These are phyloP conservation scores for Leptinotarsa defecta DNA, from an alignment of 1,140 invertebrate species.

Conservation along the genomic window DNA sequence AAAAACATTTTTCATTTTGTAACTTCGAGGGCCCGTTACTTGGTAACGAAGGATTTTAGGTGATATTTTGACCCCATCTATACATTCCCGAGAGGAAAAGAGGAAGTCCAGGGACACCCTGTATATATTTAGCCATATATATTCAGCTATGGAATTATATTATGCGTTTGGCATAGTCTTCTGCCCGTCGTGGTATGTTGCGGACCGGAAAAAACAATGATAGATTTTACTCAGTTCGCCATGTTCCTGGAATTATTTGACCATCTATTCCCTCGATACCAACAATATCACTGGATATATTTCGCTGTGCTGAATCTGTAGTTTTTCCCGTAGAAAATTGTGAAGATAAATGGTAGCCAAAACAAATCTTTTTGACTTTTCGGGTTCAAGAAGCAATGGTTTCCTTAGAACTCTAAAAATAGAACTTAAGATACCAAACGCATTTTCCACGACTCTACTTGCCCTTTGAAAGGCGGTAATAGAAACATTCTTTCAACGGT, in stretches of 20 bases:
- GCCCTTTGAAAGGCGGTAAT: not conserved
- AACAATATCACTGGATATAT: not conserved
- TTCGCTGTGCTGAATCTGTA: not conserved
- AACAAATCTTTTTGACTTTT: not conserved
- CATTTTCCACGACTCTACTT: constrained; percentile 26
- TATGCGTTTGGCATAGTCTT: not conserved
- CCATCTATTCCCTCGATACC: not conserved
- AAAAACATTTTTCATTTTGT: no score
- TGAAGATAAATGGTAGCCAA: not conserved
- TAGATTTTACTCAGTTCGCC: not conserved
- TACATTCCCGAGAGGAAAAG: no score
- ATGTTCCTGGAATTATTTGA: not conserved
- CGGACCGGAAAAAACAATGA: not conserved
- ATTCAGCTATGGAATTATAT: no score
- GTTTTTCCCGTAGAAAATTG: not conserved
- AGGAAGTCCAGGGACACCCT: no score
- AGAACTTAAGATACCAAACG: not conserved
- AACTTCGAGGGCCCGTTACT: no score
- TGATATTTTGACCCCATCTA: no score
- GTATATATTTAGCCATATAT: no score
- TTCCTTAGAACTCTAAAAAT: no score
- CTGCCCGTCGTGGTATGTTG: not conserved
- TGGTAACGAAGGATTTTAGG: no score
- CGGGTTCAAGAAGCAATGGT: no score
- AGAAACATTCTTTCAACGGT: no score